A percentile compares a stretch with the other conserved stretches of the same genome.
These are phyloP conservation scores for Harpagoxenus sublaevis DNA, from an alignment of 2,888 invertebrate genomes.

Conservation along the genomic window DNA sequence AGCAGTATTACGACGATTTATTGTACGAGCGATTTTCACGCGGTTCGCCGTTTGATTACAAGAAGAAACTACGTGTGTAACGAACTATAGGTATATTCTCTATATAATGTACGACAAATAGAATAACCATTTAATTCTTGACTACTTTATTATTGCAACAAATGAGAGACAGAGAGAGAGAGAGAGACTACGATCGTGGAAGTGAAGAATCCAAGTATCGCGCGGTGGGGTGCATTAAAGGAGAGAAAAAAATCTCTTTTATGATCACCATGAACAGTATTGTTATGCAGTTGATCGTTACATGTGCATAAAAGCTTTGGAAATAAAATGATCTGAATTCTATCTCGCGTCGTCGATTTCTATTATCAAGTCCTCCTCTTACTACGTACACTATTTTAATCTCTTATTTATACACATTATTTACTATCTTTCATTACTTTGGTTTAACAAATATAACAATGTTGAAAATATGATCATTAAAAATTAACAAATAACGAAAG, in stretches of 20 bases:
- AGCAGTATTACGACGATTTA: conserved; percentile 51
- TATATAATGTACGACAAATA: conserved; percentile 46
- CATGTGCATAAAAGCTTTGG: conserved; percentile 72
- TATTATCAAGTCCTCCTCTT: neutral
- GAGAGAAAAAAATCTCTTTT: conserved; percentile 35
- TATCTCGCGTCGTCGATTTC: neutral
- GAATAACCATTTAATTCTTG: conserved; percentile 54
- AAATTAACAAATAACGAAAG: neutral
- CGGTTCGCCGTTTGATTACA: conserved; percentile 42
- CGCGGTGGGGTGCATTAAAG: neutral
- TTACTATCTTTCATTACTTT: neutral
- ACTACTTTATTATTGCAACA: conserved; percentile 57
- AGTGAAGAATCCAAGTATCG: conserved; percentile 10
- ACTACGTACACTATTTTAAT: too few species aligned
- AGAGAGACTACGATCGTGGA: conserved; percentile 19
- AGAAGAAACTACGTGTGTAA: conserved; percentile 59
- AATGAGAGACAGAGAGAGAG: conserved; percentile 13
- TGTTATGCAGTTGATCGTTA: conserved; percentile 74
- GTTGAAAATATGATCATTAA: neutral
- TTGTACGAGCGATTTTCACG: conserved; percentile 47
- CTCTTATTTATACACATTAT: neutral
- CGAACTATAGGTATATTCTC: conserved; percentile 60
- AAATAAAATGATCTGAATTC: conserved; percentile 71
- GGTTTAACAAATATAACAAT: neutral
- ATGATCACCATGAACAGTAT: conserved; percentile 64